Percentiles rank a stretch among this genome's conserved stretches.
These are phyloP conservation scores for Rattus norvegicus DNA, from an alignment of 2,113 vertebrate species.

Conservation along the genomic window GRCr8 NC_086027.1:53385001-53385500, in stretches of 20 bases:
- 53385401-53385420: neutral
- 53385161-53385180: neutral
- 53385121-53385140: rapidly evolving
- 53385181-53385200: neutral
- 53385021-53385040: too few species aligned
- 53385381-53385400: neutral
- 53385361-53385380: neutral
- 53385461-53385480: neutral
- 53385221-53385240: too few species aligned
- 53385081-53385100: neutral
- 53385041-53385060: neutral
- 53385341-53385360: neutral
- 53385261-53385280: neutral
- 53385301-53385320: neutral
- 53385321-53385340: neutral
- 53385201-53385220: too few species aligned
- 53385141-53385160: neutral
- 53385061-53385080: too few species aligned
- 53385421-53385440: neutral
- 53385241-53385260: neutral
- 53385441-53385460: neutral
- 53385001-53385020: neutral
- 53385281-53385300: neutral
- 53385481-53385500: neutral
- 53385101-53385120: too few species aligned